Conservation (phyloP, 1,140 invertebrate species). For the Sitophilus oryzae region DNA sequence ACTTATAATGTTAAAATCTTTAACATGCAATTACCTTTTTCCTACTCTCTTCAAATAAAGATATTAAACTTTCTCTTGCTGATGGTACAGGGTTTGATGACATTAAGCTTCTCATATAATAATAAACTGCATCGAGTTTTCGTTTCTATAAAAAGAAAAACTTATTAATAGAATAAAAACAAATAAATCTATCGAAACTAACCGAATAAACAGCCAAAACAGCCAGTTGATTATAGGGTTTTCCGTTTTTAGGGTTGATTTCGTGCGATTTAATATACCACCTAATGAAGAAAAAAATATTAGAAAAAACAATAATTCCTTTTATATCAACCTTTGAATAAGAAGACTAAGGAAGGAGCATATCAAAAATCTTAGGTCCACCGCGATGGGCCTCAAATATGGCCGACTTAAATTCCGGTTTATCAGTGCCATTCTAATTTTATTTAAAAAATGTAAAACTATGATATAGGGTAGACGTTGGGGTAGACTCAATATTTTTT, state of each 20-base stretch:
- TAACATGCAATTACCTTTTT: slow-evolving; percentile 68
- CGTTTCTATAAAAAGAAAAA: slow-evolving; percentile 62
- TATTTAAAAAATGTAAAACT: too few relatives aligned
- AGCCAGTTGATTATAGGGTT: slow-evolving; percentile 92
- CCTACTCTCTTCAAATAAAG: slow-evolving; percentile 87
- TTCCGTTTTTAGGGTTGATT: slow-evolving; percentile 90
- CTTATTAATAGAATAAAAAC: slow-evolving; percentile 2
- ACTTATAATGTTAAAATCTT: neutral
- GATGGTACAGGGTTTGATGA: slow-evolving; percentile 88
- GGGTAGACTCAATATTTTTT: too few relatives aligned
- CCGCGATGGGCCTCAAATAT: too few relatives aligned
- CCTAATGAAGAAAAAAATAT: slow-evolving; percentile 43
- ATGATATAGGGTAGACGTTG: too few relatives aligned
- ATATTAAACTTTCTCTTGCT: slow-evolving; percentile 79
- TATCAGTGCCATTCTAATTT: too few relatives aligned
- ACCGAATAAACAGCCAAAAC: slow-evolving; percentile 84
- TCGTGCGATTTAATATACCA: slow-evolving; percentile 91
- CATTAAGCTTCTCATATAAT: slow-evolving; percentile 91
- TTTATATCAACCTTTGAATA: too few relatives aligned
- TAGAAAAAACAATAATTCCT: slow-evolving; percentile 17
- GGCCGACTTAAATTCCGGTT: too few relatives aligned
- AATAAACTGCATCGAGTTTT: slow-evolving; percentile 95
- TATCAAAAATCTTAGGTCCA: too few relatives aligned
- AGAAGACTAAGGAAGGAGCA: too few relatives aligned
- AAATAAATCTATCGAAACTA: slow-evolving; percentile 43